These are phyloP conservation scores for Amazona vittata DNA, from an alignment of 2,113 vertebrate species.

Conservation along the genomic window DNA sequence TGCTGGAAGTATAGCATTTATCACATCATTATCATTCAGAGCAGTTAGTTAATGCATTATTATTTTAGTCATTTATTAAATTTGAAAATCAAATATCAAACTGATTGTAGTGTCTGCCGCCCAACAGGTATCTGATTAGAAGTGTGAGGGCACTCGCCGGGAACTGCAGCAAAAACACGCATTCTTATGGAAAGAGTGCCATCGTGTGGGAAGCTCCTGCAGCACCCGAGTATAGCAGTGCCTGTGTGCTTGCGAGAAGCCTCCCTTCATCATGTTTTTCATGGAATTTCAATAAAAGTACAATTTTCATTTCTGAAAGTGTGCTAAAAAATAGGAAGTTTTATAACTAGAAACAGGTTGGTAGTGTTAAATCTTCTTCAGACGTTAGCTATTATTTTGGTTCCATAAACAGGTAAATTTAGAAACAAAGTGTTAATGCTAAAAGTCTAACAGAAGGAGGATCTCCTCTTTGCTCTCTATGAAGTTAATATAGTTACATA, in stretches of 20 bases:
- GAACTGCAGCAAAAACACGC: rapidly evolving
- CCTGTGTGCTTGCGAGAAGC: neutral
- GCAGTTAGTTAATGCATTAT: neutral
- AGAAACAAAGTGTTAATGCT: neutral
- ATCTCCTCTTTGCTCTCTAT: neutral
- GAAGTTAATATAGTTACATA: neutral
- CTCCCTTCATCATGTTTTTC: neutral
- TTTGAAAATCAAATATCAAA: constrained; percentile 3
- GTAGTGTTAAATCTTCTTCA: neutral
- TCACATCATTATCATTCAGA: neutral
- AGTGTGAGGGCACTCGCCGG: neutral
- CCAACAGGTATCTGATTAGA: neutral
- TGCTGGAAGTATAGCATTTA: neutral
- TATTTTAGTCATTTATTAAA: neutral
- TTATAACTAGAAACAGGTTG: neutral
- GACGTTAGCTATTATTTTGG: neutral
- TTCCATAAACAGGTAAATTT: neutral
- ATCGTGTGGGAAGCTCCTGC: constrained; percentile 67
- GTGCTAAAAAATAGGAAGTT: neutral
- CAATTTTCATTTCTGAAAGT: neutral
- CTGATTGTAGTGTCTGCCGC: neutral
- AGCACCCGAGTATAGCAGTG: neutral
- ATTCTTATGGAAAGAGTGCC: constrained; percentile 64
- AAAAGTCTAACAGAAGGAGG: neutral
- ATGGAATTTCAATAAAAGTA: neutral